A percentile compares a stretch with the other conserved stretches of the same genome.
These are phyloP conservation scores for Patella depressa DNA, from an alignment of 2,888 invertebrate genomes.

Conservation along the genomic window DNA sequence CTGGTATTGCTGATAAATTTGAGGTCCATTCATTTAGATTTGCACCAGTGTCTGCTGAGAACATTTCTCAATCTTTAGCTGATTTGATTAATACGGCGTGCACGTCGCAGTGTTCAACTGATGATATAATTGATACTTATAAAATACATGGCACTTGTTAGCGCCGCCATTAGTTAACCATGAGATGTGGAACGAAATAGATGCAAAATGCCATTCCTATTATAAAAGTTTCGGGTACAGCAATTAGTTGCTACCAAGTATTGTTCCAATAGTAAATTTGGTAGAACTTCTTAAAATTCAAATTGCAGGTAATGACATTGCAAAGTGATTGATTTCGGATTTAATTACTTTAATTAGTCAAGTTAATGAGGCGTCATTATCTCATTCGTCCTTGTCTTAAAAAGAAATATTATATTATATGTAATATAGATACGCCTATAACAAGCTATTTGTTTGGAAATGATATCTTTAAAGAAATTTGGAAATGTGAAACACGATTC, in stretches of 20 bases:
- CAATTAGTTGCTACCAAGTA: background rate
- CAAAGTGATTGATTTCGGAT: background rate
- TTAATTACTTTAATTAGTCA: background rate
- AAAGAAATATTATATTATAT: background rate
- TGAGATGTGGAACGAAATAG: background rate
- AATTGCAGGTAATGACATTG: background rate
- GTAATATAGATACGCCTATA: background rate
- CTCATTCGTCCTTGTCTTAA: background rate
- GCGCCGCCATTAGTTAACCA: background rate
- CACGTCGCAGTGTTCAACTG: too few species aligned
- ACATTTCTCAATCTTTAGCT: background rate
- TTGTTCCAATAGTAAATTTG: background rate
- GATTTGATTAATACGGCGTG: background rate
- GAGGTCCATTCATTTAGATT: slow-evolving; percentile 26
- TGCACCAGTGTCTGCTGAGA: background rate
- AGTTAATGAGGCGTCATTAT: background rate
- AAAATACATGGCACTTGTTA: background rate
- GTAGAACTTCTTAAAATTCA: background rate
- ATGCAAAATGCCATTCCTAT: background rate
- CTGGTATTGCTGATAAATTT: slow-evolving; percentile 23
- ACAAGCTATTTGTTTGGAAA: too few species aligned
- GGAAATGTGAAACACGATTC: background rate
- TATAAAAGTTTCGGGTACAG: background rate
- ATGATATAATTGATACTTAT: background rate
- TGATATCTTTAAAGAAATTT: background rate